phyloP scores from a whole-genome alignment of 1,140 invertebrate genomes.

The Pinna nobilis region DNA sequence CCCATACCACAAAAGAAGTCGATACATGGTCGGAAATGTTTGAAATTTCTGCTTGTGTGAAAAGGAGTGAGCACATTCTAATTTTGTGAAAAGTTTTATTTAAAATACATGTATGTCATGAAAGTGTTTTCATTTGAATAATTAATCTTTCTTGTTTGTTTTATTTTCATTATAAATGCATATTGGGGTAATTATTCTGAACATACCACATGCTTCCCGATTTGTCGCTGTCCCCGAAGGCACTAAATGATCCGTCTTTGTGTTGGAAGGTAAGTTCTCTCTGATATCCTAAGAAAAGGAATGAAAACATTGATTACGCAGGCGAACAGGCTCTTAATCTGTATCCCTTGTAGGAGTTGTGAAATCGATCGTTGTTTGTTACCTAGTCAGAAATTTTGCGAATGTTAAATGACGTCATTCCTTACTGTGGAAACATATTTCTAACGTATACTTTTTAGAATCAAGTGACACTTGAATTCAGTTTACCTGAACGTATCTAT shows the following conservation, averaged over 20 bases:
- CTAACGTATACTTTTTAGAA: neutral
- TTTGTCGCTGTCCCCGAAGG: slow-evolving; percentile 88
- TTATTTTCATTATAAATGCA: neutral
- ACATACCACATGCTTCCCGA: slow-evolving; percentile 90
- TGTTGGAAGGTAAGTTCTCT: slow-evolving; percentile 92
- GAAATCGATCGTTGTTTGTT: no score
- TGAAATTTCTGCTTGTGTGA: no score
- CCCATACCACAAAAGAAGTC: no score
- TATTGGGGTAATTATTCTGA: neutral
- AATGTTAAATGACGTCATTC: no score
- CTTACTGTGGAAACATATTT: no score
- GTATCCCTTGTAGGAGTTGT: no score
- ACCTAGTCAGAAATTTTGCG: no score
- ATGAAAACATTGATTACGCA: neutral
- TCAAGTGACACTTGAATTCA: no score
- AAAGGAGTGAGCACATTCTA: neutral
- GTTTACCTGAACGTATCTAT: no score
- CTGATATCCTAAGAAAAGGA: slow-evolving; percentile 82
- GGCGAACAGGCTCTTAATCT: no score
- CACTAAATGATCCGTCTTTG: slow-evolving; percentile 94
- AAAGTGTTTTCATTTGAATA: neutral
- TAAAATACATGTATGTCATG: neutral
- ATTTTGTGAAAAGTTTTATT: neutral
- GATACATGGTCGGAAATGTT: no score
- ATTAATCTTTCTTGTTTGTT: neutral